A percentile compares a stretch with the other conserved stretches of the same genome.
Evolutionary conservation across 2,797 vertebrate species (phyloP).

Genomic region (Fringilla coelebs): DNA sequence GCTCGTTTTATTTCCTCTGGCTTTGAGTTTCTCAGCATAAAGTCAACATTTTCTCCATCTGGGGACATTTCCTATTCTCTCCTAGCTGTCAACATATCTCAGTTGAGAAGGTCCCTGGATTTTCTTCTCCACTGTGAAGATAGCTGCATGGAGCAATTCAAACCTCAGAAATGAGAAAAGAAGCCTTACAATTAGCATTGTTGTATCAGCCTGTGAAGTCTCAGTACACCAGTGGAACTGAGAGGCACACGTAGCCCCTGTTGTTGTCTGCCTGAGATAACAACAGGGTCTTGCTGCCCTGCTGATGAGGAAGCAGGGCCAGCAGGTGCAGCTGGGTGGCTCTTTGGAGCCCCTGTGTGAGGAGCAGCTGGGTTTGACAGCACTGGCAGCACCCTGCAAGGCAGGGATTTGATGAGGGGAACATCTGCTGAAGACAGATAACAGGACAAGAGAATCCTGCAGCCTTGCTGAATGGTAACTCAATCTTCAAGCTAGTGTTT

Average conservation of each 20-base stretch:
- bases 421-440: constrained; percentile 28
- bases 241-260: background rate
- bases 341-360: background rate
- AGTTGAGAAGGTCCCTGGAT: background rate
- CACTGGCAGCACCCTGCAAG: background rate
- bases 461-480: background rate
- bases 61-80: background rate
- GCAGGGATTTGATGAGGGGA: constrained; percentile 2
- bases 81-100: background rate
- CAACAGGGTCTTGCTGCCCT: background rate
- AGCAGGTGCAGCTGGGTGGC: background rate
- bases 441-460: background rate
- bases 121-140: background rate
- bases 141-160: background rate
- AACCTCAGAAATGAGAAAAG: background rate
- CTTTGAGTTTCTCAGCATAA: background rate
- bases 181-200: background rate
- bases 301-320: background rate
- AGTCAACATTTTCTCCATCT: background rate
- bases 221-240: background rate
- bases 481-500: constrained; percentile 10
- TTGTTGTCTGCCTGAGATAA: background rate
- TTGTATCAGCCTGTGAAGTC: background rate
- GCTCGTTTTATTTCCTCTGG: background rate
- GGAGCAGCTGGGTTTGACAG: constrained; percentile 1